Percentiles rank a stretch among this genome's conserved stretches.
Evolutionary conservation across 2,113 vertebrate species (phyloP).

Genomic region (Trinectes maculatus): DNA sequence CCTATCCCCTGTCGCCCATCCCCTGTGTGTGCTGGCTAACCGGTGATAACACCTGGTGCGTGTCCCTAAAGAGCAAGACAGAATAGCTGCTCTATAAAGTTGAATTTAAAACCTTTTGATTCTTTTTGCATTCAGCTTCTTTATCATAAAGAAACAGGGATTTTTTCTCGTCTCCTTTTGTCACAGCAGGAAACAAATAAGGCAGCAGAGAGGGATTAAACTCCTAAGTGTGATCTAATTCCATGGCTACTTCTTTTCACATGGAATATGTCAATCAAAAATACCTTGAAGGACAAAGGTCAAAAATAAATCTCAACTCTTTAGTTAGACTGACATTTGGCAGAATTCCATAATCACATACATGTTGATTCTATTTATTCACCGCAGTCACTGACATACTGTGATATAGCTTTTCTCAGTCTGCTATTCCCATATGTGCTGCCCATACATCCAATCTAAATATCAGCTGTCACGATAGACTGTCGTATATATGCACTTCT

Average conservation of each 20-base stretch:
- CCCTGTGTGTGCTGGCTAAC: slow-evolving; percentile 47
- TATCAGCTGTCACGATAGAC: slow-evolving; percentile 22
- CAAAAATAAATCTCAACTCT: background rate
- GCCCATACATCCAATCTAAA: slow-evolving; percentile 21
- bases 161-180: slow-evolving; percentile 19
- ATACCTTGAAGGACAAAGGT: slow-evolving; percentile 30
- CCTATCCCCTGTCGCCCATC: slow-evolving; percentile 38
- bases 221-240: slow-evolving; percentile 17
- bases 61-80: slow-evolving; percentile 48
- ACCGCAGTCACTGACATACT: too few species aligned
- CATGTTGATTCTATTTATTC: background rate
- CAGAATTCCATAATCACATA: slow-evolving; percentile 3
- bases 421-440: slow-evolving; percentile 11
- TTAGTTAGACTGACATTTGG: background rate
- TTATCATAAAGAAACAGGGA: slow-evolving; percentile 50
- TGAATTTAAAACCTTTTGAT: slow-evolving; percentile 56
- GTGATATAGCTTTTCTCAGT: too few species aligned
- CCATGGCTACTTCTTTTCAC: slow-evolving; percentile 9
- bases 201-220: slow-evolving; percentile 4
- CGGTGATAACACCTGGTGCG: slow-evolving; percentile 64
- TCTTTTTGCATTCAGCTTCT: slow-evolving; percentile 46
- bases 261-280: slow-evolving; percentile 9
- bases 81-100: slow-evolving; percentile 50
- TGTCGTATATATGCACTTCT: slow-evolving; percentile 20
- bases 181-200: slow-evolving; percentile 30